Evolutionary conservation across 2,113 vertebrate species (phyloP).

Genomic region (Ceyx melanurus): DNA sequence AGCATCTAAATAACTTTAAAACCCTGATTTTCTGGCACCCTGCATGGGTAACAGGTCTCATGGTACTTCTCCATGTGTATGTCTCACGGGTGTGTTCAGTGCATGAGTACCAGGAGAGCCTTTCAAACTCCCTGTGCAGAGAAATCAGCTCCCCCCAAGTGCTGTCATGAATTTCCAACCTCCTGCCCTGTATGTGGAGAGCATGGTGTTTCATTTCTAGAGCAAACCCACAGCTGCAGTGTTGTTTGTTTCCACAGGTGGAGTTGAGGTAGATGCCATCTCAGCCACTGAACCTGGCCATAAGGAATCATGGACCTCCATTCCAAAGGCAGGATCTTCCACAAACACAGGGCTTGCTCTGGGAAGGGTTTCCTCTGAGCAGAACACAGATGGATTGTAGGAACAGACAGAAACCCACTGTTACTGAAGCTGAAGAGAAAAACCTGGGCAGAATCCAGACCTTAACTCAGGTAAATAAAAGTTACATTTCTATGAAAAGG

Average conservation of each 20-base stretch:
- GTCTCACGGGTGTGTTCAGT: neutral
- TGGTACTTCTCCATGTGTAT: neutral
- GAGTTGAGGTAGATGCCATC: constrained; percentile 3
- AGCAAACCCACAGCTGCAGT: neutral
- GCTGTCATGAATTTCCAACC: neutral
- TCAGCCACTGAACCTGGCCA: constrained; percentile 30
- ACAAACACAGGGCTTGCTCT: constrained; percentile 18
- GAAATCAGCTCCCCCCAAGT: neutral
- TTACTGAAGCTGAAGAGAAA: neutral
- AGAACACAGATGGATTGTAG: constrained; percentile 60
- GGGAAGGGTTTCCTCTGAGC: neutral
- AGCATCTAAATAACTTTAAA: neutral
- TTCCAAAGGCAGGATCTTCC: constrained; percentile 44
- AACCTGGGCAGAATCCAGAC: constrained; percentile 49
- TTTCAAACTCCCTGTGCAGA: neutral
- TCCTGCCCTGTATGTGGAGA: neutral
- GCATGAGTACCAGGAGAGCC: neutral
- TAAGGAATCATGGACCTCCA: constrained; percentile 21
- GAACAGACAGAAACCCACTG: constrained; percentile 48
- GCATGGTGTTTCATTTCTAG: neutral
- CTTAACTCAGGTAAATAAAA: constrained; percentile 54
- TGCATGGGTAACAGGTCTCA: neutral
- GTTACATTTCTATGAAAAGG: constrained; percentile 23
- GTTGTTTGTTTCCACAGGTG: constrained; percentile 60
- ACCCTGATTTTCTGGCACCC: neutral